Evolutionary conservation across 2,888 invertebrate species (phyloP), one percentile per base, ranked within the genome.

Genomic region (Diaphora mendica): DNA sequence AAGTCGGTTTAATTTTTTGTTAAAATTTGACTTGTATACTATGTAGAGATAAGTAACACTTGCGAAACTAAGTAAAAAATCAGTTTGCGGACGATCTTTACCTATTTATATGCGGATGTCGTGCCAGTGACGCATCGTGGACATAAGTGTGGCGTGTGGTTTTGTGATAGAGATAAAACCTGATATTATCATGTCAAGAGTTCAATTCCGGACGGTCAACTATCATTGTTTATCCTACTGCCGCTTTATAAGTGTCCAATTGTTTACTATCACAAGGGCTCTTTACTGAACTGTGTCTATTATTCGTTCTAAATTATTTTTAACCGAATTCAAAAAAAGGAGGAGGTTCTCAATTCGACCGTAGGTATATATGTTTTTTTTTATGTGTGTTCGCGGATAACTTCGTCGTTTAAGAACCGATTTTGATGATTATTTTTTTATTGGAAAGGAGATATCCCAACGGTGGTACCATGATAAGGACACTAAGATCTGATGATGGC

Each of bases 111-210:
- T 59, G 26, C 26, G 59, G 35, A 26, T 69, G 17, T 33, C 17
- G 35, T 15, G 35, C 55, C 35, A n/a, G 5, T 59, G 42, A 64
- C 64, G 70, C 64, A 33, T 64, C 48, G n/a, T 48, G 13, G 48
- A 42, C 44, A 33, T 70, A 62, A 33, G 64, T 73, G 65, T 42
- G 26, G 48, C 65, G 70, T 64, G 59, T 65, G 69, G n/a, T 69
- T 67, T 66, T 74, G 64, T 71, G 68, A 68, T 74, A 26, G 26
- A 68, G 75, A 75, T 72, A 75, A 72, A 70, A 26, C 68, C 68
- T 68, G 71, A 64, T 68, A 62, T 62, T 62, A 65, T 33, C 69
- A 44, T 75, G 75, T 75, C 75, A 72, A 72, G 15, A 75, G 75
- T 75, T 75, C 75, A 75, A 67, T 72, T 66, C 70, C 67, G 72